Evolutionary conservation across 2,797 vertebrate species (phyloP), one percentile per base, ranked within the genome.

Genomic region (Bradypodion pumilum): DNA sequence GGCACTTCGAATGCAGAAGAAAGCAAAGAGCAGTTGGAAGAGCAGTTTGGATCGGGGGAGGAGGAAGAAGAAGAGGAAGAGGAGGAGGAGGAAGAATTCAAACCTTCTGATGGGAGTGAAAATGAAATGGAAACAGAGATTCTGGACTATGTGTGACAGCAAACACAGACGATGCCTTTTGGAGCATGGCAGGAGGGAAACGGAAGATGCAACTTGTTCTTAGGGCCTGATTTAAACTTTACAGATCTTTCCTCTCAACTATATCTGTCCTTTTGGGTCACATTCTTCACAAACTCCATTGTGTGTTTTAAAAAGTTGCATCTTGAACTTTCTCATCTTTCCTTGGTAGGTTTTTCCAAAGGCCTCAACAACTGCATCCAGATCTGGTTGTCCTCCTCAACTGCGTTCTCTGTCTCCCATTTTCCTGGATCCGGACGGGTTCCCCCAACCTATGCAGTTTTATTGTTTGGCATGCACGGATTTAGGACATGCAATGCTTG

Each of bases 101-200:
- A 97, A 86, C 97, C 97, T 0, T 99, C 97, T 0, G 98, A 99
- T 6, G 98, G 97, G 77, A 99, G 98, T 19, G 98, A 99, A 90
- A 99, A 99, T 40, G 98, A 99, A 94, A 99, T 99, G 99, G 98
- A 98, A 94, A 99, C 98, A 0, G 99, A 99, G 92, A 97, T 99
- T 62, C 93, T 99, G 80, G 98, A 99, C 93, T 99, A 99, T 0
- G 96, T 99, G 84, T 99, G 91, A 97, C 1, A 19, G n/a, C 0
- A 21, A 25, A 1, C 29, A 84, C 49, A 19, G 49, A 56, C 59
- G 74, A 68, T 60, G 3, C 42, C 0, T 49, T 52, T 79, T 49
- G 59, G n/a, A n/a, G n/a, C n/a, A 63, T n/a, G 8, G 1, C 6
- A 9, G 81, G 40, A 8, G 8, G 29, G 40, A 25, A 21, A 66